Percentiles rank a stretch among this genome's conserved stretches.
phyloP scores from a whole-genome alignment of 2,113 vertebrate genomes.

The Pelobates fuscus region DNA sequence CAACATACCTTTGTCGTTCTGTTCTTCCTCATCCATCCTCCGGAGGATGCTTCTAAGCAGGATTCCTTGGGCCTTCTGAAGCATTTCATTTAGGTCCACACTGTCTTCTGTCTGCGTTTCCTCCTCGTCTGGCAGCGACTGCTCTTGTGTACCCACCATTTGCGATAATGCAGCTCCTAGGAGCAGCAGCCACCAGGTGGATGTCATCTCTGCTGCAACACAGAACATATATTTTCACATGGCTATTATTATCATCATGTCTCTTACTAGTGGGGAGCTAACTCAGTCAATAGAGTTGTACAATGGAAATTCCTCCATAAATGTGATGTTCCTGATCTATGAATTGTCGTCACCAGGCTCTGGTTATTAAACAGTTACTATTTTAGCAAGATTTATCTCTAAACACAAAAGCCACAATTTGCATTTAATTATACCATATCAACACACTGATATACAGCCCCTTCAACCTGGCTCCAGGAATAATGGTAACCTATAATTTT shows the following conservation, averaged over 20 bases:
- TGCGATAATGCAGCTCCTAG: conserved; percentile 65
- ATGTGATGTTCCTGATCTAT: background rate
- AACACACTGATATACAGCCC: conserved; percentile 3
- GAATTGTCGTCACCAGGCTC: too few species aligned
- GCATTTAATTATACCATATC: conserved; percentile 28
- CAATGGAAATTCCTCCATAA: background rate
- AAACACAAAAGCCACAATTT: conserved; percentile 1
- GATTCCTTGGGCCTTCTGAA: conserved; percentile 72
- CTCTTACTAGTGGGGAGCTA: too few species aligned
- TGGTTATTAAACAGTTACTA: background rate
- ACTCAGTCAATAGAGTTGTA: too few species aligned
- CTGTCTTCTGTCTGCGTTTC: conserved; percentile 41
- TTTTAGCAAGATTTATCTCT: background rate
- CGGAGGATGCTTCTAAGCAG: conserved; percentile 73
- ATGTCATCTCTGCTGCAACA: conserved; percentile 69
- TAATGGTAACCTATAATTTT: conserved; percentile 14
- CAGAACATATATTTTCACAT: background rate
- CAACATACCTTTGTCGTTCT: conserved; percentile 69
- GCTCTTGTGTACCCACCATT: conserved; percentile 61
- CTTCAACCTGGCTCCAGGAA: background rate
- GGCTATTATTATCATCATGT: background rate
- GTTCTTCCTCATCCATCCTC: conserved; percentile 68
- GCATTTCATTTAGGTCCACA: conserved; percentile 64
- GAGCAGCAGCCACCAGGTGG: conserved; percentile 68
- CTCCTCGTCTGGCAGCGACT: conserved; percentile 60